Evolutionary conservation across 2,888 invertebrate species (phyloP), one percentile per base, ranked within the genome.

Genomic region (Plutella xylostella): DNA sequence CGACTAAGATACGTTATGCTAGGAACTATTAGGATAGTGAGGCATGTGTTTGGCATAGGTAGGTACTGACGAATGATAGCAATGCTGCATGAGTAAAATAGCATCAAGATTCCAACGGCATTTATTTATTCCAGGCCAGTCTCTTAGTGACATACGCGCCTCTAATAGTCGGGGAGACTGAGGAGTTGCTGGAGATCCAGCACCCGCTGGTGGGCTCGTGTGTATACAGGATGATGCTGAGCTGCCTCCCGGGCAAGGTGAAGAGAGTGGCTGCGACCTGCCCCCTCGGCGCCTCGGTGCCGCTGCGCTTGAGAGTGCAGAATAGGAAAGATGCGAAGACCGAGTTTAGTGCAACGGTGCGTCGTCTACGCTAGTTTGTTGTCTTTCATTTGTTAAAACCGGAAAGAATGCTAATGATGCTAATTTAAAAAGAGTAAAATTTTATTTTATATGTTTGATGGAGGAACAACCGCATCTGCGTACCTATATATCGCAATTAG

Each of bases 191-290:
- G 38, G 71, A 69, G 54, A 65, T 82, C n/a, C 57, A 45, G 22
- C 79, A 83, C 48, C 41, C 54, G 5, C 48, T 76, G 9, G 63
- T 68, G 2, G 83, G 83, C 3, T 58, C 68, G 2, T 75, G 65
- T 46, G 33, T 71, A 22, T 83, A 83, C 56, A 67, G 62, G 53
- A 58, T 79, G 11, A 48, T 67, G 7, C 53, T 78, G 3, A 72
- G 64, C 46, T 83, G 83, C 53, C 53, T 73, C 31, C 80, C 80
- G 1, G 78, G 78, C 21, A 78, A 78, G 51, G 63, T 70, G 46
- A 82, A 83, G 52, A 57, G 64, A 25, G 19, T 80, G 12, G 72
- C 75, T 34, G 59, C 66, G 19, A 54, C 56, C 1, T 72, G 78
- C 2, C 50, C 71, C 1, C 46, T 83, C 1, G 83, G 83, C 1